These are phyloP conservation scores for Heliconius himera DNA, from an alignment of 1,140 invertebrate species.

Conservation along the genomic window DNA sequence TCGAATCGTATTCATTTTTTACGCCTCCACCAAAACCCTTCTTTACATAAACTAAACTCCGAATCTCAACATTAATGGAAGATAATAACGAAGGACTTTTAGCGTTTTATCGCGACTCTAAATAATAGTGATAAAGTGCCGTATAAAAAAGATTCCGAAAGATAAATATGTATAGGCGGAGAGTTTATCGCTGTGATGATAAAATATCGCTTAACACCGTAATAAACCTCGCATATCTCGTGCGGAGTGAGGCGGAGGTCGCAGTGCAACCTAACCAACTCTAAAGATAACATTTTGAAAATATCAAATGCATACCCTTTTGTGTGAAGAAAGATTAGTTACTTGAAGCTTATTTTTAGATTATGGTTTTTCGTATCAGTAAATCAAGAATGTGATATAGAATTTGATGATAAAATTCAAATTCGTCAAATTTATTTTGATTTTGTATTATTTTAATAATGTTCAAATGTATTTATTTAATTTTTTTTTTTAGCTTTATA, in stretches of 20 bases:
- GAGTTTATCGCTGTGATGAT: conserved; percentile 66
- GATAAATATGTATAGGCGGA: conserved; percentile 62
- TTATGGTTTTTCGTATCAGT: background rate
- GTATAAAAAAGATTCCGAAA: conserved; percentile 70
- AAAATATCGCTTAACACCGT: conserved; percentile 66
- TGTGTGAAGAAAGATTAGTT: conserved; percentile 17
- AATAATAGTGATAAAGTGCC: conserved; percentile 76
- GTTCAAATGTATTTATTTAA: no score
- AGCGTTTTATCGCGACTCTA: conserved; percentile 69
- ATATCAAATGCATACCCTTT: conserved; percentile 18
- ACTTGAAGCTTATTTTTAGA: background rate
- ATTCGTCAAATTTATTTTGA: no score
- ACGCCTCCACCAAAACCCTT: conserved; percentile 27
- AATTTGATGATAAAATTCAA: background rate
- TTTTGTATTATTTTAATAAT: no score
- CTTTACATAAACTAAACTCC: conserved; percentile 44
- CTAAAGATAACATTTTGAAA: conserved; percentile 26
- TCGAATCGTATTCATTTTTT: conserved; percentile 37
- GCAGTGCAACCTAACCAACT: conserved; percentile 30
- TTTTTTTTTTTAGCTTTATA: no score
- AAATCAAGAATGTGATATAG: background rate
- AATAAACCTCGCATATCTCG: conserved; percentile 66
- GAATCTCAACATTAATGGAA: conserved; percentile 44
- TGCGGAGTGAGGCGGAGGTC: conserved; percentile 50
- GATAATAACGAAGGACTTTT: conserved; percentile 44